Conservation (phyloP, 2,113 vertebrate genomes). For the Kryptolebias marmoratus region DNA sequence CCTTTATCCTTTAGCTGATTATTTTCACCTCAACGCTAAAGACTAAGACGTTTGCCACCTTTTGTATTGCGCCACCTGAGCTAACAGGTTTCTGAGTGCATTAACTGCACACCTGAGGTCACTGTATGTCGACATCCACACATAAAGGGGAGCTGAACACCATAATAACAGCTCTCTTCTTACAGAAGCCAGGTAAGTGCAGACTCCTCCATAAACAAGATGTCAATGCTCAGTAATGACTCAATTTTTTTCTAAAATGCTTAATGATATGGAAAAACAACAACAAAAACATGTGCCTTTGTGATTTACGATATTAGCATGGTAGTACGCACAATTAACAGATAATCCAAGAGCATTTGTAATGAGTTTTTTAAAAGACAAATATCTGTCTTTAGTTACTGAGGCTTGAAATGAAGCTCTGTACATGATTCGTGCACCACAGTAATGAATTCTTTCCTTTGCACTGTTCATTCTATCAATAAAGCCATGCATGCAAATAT, state of each 20-base stretch:
- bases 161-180: too few relatives aligned
- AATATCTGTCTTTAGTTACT: constrained; percentile 46
- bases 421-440: constrained; percentile 61
- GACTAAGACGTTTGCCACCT: too few relatives aligned
- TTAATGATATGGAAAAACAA: constrained; percentile 24
- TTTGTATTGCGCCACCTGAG: too few relatives aligned
- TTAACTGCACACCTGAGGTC: too few relatives aligned
- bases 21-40: too few relatives aligned
- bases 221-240: not conserved
- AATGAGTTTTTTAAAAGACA: constrained; percentile 14
- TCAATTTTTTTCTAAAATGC: constrained; percentile 16
- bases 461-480: constrained; percentile 54
- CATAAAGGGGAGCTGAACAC: too few relatives aligned
- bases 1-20: too few relatives aligned
- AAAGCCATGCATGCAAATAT: constrained; percentile 39
- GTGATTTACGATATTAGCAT: not conserved
- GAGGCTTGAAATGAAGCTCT: constrained; percentile 54
- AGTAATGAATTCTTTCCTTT: constrained; percentile 34
- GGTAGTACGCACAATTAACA: constrained; percentile 15
- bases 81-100: too few relatives aligned
- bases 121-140: too few relatives aligned
- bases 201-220: not conserved
- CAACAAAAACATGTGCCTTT: constrained; percentile 20
- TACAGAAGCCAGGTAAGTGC: not conserved
- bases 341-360: constrained; percentile 9